phyloP scores from a whole-genome alignment of 2,888 invertebrate species.

The Brachypalpus laphriformis region DNA sequence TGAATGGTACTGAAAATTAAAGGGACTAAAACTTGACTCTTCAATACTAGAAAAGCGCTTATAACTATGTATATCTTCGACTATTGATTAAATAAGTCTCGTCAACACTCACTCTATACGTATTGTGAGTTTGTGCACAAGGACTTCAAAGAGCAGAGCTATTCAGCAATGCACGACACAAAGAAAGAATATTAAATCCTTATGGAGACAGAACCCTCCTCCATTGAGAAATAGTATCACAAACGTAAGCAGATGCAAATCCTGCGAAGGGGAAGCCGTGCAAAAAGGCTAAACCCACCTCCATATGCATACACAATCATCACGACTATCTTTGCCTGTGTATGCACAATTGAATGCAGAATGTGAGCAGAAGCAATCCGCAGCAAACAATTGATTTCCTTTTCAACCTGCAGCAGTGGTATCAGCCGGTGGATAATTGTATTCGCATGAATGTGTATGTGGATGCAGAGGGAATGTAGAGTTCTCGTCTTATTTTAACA shows the following conservation, averaged over 20 bases:
- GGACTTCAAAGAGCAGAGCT: background rate
- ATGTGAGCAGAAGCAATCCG: constrained; percentile 29
- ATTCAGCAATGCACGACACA: background rate
- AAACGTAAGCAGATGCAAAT: constrained; percentile 8
- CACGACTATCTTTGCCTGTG: background rate
- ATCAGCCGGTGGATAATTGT: background rate
- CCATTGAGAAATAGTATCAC: constrained; percentile 1
- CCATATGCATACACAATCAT: constrained; percentile 8
- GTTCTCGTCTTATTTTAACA: constrained; percentile 7
- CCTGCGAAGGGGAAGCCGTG: constrained; percentile 7
- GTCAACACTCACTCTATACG: background rate
- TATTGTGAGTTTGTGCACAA: background rate
- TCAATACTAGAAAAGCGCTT: too few relatives aligned
- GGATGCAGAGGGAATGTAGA: background rate
- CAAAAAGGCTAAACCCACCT: constrained; percentile 28
- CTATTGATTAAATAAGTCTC: background rate
- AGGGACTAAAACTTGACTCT: too few relatives aligned
- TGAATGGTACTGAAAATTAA: too few relatives aligned
- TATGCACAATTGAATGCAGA: constrained; percentile 8
- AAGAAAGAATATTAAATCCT: constrained; percentile 24
- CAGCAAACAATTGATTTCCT: constrained; percentile 61
- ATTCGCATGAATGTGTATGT: background rate
- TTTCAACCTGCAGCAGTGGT: constrained; percentile 16
- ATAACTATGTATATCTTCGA: too few relatives aligned
- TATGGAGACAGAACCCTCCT: background rate